phyloP scores from a whole-genome alignment of 2,888 invertebrate genomes.

The Gymnoscelis rufifasciata region DNA sequence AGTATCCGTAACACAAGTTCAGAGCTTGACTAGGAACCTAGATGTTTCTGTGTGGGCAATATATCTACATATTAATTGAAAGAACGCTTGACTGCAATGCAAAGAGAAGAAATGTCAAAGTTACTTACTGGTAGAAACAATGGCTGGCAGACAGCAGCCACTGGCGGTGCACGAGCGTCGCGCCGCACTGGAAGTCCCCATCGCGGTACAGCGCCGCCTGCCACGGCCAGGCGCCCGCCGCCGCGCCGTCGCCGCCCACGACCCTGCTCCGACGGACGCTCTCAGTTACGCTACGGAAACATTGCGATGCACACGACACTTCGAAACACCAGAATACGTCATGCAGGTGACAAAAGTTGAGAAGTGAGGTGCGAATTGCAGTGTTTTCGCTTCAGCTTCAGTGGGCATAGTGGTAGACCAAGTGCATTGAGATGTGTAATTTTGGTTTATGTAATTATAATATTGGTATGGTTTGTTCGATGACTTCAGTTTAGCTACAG shows the following conservation, averaged over 20 bases:
- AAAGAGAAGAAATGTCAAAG: no score
- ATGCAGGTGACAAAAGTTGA: no score
- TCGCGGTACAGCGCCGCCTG: conserved; percentile 91
- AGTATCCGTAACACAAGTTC: no score
- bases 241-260: conserved; percentile 88
- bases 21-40: no score
- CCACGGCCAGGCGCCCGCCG: conserved; percentile 90
- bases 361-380: conserved; percentile 1
- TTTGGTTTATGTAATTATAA: no score
- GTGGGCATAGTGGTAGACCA: no score
- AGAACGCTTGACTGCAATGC: no score
- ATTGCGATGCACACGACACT: background rate
- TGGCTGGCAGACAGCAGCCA: conserved; percentile 91
- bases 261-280: conserved; percentile 82
- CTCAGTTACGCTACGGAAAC: conserved; percentile 45
- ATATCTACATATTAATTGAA: no score
- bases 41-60: no score
- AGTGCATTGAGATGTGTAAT: no score
- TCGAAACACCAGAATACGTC: background rate
- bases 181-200: conserved; percentile 91
- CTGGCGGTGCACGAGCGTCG: conserved; percentile 83
- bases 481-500: conserved; percentile 52
- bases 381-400: background rate
- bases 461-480: no score
- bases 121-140: conserved; percentile 87